A percentile compares a stretch with the other conserved stretches of the same genome.
These are phyloP conservation scores for Trichogramma dendrolimi DNA, from an alignment of 2,888 invertebrate species.

Conservation along the genomic window DNA sequence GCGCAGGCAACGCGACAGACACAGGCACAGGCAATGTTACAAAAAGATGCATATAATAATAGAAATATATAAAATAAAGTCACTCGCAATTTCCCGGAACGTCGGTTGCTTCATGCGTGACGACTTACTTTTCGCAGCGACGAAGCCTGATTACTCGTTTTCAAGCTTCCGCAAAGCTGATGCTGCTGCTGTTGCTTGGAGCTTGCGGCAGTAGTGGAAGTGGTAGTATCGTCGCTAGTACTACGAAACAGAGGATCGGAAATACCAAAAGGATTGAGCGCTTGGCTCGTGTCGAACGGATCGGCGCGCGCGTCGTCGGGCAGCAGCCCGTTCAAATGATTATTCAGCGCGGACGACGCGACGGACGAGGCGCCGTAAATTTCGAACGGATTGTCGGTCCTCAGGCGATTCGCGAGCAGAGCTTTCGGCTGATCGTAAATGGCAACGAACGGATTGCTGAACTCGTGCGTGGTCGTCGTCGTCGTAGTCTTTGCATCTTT, in stretches of 20 bases:
- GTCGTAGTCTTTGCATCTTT: background rate
- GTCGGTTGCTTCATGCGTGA: too few species aligned
- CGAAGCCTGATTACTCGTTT: too few species aligned
- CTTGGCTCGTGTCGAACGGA: conserved; percentile 47
- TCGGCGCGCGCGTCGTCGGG: conserved; percentile 26
- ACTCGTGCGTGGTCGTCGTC: conserved; percentile 15
- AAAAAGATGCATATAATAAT: too few species aligned
- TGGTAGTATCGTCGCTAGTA: conserved; percentile 24
- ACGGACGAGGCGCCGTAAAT: conserved; percentile 20
- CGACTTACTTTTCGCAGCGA: too few species aligned
- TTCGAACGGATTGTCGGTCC: conserved; percentile 29
- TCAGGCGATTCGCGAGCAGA: conserved; percentile 9
- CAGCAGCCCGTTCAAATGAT: conserved; percentile 8
- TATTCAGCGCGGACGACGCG: conserved; percentile 18
- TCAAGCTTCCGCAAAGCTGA: too few species aligned
- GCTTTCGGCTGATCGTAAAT: background rate
- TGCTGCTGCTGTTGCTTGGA: too few species aligned
- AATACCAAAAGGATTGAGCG: conserved; percentile 38
- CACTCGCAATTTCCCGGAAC: too few species aligned
- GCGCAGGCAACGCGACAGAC: too few species aligned
- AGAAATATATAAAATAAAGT: too few species aligned
- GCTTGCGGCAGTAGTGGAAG: too few species aligned
- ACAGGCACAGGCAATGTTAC: too few species aligned
- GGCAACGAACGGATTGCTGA: conserved; percentile 31
- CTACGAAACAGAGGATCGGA: conserved; percentile 36